Evolutionary conservation across 2,113 vertebrate species (phyloP).

Genomic region (Buteo buteo): DNA sequence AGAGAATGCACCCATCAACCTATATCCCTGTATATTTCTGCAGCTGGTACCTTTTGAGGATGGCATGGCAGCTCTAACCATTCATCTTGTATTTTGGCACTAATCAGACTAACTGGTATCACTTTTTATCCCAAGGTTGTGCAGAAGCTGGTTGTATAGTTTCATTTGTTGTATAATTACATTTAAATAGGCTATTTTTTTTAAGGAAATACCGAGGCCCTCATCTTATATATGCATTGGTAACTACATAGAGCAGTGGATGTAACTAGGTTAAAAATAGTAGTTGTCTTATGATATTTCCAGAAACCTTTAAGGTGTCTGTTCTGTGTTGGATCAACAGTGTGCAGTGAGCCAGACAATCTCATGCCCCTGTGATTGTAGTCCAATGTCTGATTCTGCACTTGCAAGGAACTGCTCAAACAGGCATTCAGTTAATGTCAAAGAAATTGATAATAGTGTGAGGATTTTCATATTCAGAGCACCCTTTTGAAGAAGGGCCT

Average conservation of each 20-base stretch:
- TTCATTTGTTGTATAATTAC: neutral
- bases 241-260: neutral
- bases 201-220: neutral
- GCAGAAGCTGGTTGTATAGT: neutral
- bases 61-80: neutral
- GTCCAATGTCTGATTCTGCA: neutral
- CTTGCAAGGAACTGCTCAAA: neutral
- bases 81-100: neutral
- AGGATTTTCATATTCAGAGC: neutral
- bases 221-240: neutral
- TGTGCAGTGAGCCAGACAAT: neutral
- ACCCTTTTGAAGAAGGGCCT: neutral
- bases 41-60: neutral
- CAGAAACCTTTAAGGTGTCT: neutral
- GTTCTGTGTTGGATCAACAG: neutral
- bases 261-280: neutral
- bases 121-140: neutral
- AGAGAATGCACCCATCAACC: neutral
- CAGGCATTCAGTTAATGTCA: neutral
- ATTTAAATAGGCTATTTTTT: neutral
- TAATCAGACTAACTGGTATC: neutral
- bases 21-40: neutral
- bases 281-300: neutral
- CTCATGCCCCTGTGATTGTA: neutral
- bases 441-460: neutral